These are phyloP conservation scores for Macroglossus sobrinus DNA, from an alignment of 2,113 vertebrate species.

Conservation along the genomic window DNA sequence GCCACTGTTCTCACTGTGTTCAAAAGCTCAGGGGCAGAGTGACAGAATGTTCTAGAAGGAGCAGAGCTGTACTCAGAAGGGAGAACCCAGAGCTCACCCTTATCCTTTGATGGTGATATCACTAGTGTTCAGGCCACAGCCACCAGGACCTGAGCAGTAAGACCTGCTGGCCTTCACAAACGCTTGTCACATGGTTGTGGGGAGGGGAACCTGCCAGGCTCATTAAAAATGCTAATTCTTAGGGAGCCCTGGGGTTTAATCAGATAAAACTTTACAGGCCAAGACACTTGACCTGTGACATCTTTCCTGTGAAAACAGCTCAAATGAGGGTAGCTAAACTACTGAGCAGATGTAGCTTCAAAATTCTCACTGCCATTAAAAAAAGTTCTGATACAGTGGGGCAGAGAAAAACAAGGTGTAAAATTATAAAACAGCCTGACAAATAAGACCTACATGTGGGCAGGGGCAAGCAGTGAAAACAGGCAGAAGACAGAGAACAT, in stretches of 20 bases:
- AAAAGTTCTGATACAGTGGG: background rate
- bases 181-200: rapidly evolving
- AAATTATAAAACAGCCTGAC: background rate
- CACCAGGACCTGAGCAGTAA: background rate
- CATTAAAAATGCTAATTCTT: background rate
- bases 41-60: background rate
- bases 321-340: background rate
- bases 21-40: background rate
- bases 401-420: background rate
- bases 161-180: background rate
- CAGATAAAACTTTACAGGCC: background rate
- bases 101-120: background rate
- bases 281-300: background rate
- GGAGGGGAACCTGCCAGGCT: background rate
- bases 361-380: background rate
- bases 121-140: background rate
- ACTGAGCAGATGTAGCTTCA: background rate
- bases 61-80: background rate
- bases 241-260: background rate
- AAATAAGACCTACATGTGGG: background rate
- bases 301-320: background rate
- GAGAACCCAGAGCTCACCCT: background rate
- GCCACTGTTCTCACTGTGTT: background rate
- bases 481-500: background rate
- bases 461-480: background rate